Base-by-base conservation (phyloP, 2,797 vertebrate genomes). In the Coreius guichenoti region DNA sequence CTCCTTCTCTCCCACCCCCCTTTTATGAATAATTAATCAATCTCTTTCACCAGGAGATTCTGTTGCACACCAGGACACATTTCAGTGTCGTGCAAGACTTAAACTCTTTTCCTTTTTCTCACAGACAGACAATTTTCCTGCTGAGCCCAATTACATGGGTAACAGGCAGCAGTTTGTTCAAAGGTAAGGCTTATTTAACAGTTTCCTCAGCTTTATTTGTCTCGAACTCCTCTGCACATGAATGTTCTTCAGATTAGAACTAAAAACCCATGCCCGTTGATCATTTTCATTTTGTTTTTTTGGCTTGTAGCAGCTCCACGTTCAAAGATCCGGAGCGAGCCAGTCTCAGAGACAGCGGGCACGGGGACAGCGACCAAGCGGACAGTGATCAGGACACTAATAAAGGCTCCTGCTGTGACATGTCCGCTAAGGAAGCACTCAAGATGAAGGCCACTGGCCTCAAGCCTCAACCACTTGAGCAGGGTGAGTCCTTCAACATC, bases 81-180 rank as follows among this genome's bases (percentile, higher is more conserved):
- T 95, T 95, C 94, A 95, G 91, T 95, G 92, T 94, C 95, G 92
- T 95, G 93, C 95, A 95, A 95, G 94, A 95, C 92, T 93, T 96
- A 95, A 92, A 92, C 95, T 96, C 84, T 95, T 94, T 95, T 96
- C 95, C 93, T 95, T 94, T 97, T 94, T 97, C 94, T 96, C 94
- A 92, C 97, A 99, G 98, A 99, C 98, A 95, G 98, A 99, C 97
- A 99, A 97, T 98, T 99, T 99, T 96, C 97, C 98, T 96, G 96
- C 97, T 95, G 98, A 99, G 97, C 96, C 98, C 97, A 99, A 98
- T 98, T 99, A 99, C 96, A 98, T 99, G 97, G 98, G 98, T 94
- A 98, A 97, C 97, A 98, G 98, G 96, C 98, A 99, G 96, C 98
- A 99, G 97, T 99, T 99, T 98, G 98, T 99, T 96, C 98, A 99